These are phyloP conservation scores for Luehdorfia chinensis DNA, from an alignment of 1,140 invertebrate genomes.

Conservation along the genomic window DNA sequence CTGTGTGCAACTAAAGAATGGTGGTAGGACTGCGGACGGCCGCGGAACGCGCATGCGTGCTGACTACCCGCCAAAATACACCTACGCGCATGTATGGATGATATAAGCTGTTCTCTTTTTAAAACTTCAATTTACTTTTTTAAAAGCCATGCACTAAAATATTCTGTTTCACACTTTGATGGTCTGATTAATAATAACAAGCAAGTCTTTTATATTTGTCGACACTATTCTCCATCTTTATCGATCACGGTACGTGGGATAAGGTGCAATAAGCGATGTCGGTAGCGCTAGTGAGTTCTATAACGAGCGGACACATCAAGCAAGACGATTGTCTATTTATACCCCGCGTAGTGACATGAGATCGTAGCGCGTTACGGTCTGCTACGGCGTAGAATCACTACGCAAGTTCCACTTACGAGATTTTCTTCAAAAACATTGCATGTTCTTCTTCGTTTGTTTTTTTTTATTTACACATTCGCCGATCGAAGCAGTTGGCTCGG, in stretches of 20 bases:
- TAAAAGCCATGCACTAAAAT: neutral
- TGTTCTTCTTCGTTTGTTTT: neutral
- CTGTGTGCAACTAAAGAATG: constrained; percentile 68
- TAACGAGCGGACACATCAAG: constrained; percentile 22
- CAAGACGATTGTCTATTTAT: constrained; percentile 28
- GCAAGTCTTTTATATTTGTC: neutral
- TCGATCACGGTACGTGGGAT: constrained; percentile 5
- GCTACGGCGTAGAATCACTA: constrained; percentile 41
- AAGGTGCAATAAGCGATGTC: constrained; percentile 3
- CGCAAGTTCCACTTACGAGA: constrained; percentile 21
- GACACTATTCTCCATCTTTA: neutral
- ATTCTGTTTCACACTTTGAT: too few species aligned
- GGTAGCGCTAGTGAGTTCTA: constrained; percentile 5
- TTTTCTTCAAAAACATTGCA: constrained; percentile 8
- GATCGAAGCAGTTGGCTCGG: too few species aligned
- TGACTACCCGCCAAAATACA: constrained; percentile 67
- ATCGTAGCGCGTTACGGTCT: constrained; percentile 31
- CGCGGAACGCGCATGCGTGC: constrained; percentile 50
- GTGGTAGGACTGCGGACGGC: constrained; percentile 67
- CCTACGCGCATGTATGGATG: constrained; percentile 69
- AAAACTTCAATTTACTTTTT: constrained; percentile 51
- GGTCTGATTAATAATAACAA: neutral
- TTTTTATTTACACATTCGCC: too few species aligned
- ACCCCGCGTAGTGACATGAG: constrained; percentile 26
- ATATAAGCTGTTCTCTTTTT: constrained; percentile 37